A percentile compares a stretch with the other conserved stretches of the same genome.
phyloP scores from a whole-genome alignment of 2,888 invertebrate species.

The Ctenicera cuprea region DNA sequence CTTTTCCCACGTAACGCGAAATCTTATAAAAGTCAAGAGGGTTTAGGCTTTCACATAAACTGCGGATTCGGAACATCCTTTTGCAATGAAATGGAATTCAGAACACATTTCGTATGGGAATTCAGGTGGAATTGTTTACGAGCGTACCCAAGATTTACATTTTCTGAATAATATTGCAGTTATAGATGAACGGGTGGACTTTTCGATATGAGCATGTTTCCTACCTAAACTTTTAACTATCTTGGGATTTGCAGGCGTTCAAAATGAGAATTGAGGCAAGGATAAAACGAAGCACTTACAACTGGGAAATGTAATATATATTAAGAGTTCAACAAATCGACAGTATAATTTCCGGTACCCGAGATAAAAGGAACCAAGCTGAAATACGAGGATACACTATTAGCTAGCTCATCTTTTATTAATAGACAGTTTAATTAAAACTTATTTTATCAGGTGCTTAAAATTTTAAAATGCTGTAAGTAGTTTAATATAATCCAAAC shows the following conservation, averaged over 20 bases:
- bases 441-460: background rate
- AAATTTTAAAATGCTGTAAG: background rate
- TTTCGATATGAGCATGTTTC: background rate
- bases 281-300: slow-evolving; percentile 17
- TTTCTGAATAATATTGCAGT: background rate
- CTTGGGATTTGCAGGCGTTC: background rate
- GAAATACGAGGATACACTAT: background rate
- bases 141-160: slow-evolving; percentile 19
- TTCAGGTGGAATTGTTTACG: slow-evolving; percentile 26
- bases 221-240: background rate
- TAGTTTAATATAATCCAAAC: background rate
- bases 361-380: background rate
- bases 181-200: background rate
- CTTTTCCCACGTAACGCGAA: slow-evolving; percentile 35
- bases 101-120: slow-evolving; percentile 29
- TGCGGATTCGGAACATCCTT: slow-evolving; percentile 37
- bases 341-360: slow-evolving; percentile 10
- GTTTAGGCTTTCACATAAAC: slow-evolving; percentile 42
- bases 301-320: slow-evolving; percentile 12
- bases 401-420: slow-evolving; percentile 9
- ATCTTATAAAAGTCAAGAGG: slow-evolving; percentile 42
- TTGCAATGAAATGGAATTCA: slow-evolving; percentile 38
- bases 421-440: slow-evolving; percentile 5
- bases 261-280: background rate
- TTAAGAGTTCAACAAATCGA: slow-evolving; percentile 13